Conservation (phyloP, 2,797 vertebrate genomes). For the Vespertilio murinus region DNA sequence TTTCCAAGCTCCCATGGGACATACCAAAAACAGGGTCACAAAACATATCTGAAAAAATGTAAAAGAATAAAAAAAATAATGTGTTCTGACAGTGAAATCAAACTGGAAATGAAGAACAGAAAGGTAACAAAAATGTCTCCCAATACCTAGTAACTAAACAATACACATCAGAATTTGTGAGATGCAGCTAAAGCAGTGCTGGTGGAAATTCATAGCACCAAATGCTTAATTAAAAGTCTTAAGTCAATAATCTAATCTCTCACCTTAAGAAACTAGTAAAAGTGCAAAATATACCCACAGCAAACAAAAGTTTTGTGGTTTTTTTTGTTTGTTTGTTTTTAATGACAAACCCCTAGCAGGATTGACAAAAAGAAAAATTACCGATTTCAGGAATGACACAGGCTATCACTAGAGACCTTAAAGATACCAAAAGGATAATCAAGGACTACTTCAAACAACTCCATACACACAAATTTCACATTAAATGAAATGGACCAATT, state of each 20-base stretch:
- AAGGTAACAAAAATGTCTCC: not conserved
- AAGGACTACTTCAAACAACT: not conserved
- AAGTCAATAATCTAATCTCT: not conserved
- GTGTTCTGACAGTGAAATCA: not conserved
- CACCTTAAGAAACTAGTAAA: not conserved
- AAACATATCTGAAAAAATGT: slow-evolving; percentile 1
- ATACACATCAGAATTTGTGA: not conserved
- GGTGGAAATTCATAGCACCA: not conserved
- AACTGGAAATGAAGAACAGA: not conserved
- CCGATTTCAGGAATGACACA: slow-evolving; percentile 3
- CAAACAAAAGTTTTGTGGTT: not conserved
- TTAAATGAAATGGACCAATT: not conserved
- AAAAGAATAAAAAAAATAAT: not conserved
- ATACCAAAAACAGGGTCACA: not conserved
- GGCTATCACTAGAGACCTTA: not conserved
- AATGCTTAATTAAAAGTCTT: not conserved
- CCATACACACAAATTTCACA: not conserved
- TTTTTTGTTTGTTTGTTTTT: no score
- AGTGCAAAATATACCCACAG: not conserved
- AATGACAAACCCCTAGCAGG: not conserved
- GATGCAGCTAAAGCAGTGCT: not conserved
- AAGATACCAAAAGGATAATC: not conserved
- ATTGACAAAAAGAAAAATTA: not conserved
- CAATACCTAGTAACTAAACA: not conserved
- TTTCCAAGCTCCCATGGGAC: not conserved